Conservation (phyloP, 2,888 invertebrate genomes). For the Ichneumon xanthorius region DNA sequence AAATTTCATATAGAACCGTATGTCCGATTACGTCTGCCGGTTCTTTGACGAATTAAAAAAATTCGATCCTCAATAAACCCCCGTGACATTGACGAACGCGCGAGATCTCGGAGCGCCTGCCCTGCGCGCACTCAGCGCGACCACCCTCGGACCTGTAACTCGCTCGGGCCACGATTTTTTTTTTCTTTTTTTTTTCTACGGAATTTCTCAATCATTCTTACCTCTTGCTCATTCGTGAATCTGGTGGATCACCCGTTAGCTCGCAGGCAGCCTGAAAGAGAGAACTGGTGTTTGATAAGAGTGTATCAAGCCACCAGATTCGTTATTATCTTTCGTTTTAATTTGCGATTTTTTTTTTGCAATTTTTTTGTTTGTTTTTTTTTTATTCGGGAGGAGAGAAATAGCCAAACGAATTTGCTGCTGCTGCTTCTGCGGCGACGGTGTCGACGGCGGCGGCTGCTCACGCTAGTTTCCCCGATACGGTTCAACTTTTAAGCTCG, state of each 20-base stretch:
- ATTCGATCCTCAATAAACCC: slow-evolving; percentile 45
- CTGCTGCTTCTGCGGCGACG: slow-evolving; percentile 53
- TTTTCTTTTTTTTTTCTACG: slow-evolving; percentile 27
- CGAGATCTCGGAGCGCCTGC: neutral
- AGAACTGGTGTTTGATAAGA: slow-evolving; percentile 95
- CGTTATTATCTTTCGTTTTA: slow-evolving; percentile 82
- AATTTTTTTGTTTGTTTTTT: slow-evolving; percentile 29
- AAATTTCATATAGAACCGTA: slow-evolving; percentile 36
- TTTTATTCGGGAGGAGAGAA: slow-evolving; percentile 40
- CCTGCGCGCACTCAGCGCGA: neutral
- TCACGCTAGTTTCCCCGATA: slow-evolving; percentile 60
- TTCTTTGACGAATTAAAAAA: slow-evolving; percentile 13
- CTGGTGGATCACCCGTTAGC: slow-evolving; percentile 82
- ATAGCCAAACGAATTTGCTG: slow-evolving; percentile 48
- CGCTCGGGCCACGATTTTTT: slow-evolving; percentile 44
- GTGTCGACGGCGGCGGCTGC: slow-evolving; percentile 46
- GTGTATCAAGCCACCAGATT: slow-evolving; percentile 88
- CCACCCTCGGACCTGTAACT: neutral
- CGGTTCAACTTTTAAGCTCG: slow-evolving; percentile 40
- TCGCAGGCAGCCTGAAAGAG: slow-evolving; percentile 91
- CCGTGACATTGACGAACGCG: slow-evolving; percentile 20
- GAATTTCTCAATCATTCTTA: slow-evolving; percentile 77
- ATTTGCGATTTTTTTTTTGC: slow-evolving; percentile 23
- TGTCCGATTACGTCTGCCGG: slow-evolving; percentile 27
- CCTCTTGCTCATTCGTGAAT: slow-evolving; percentile 81